These are phyloP conservation scores for Rhinolophus sinicus DNA, from an alignment of 2,113 vertebrate species.

Conservation along the genomic window DNA sequence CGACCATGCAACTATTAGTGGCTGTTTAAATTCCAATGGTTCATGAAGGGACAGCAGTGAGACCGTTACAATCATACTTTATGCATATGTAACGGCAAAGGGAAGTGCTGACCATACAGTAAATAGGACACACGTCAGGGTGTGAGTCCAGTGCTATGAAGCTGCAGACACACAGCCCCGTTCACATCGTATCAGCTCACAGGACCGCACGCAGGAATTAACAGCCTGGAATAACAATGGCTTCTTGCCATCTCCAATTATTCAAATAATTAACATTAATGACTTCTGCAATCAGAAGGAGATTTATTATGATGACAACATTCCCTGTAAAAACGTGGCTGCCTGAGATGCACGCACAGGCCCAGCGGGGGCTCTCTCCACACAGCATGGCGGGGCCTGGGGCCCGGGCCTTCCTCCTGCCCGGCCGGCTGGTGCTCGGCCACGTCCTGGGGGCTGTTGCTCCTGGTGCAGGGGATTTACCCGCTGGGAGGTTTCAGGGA, in stretches of 20 bases:
- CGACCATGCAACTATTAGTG: not conserved
- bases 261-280: not conserved
- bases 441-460: no score
- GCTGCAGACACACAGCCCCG: not conserved
- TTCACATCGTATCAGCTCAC: accelerated
- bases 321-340: not conserved
- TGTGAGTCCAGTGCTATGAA: no score
- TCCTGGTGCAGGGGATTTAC: no score
- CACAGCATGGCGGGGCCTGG: no score
- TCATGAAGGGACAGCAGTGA: not conserved
- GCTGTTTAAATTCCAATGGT: not conserved
- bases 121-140: not conserved
- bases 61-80: no score
- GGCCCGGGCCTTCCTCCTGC: no score
- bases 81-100: not conserved
- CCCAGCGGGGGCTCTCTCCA: no score
- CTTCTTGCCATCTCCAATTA: not conserved
- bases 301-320: not conserved
- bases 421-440: no score
- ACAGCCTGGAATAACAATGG: not conserved
- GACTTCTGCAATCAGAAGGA: not conserved
- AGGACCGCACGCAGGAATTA: no score
- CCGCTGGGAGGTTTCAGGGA: no score
- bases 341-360: not conserved
- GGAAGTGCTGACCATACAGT: not conserved